Conservation (phyloP, 2,113 vertebrate genomes). For the Rostratula benghalensis region DNA sequence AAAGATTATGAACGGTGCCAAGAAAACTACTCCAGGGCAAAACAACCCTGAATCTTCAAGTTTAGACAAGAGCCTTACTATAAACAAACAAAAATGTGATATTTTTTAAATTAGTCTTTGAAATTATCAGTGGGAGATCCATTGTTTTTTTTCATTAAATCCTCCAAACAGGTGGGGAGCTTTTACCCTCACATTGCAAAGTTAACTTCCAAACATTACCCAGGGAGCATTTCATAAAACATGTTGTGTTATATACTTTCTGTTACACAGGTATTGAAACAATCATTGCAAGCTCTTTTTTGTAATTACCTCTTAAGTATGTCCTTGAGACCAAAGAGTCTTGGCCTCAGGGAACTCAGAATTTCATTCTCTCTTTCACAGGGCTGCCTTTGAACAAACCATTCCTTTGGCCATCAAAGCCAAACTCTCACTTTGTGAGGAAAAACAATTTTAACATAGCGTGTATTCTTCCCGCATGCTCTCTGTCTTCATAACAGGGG, state of each 20-base stretch:
- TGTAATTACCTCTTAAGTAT: background rate
- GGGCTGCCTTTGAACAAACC: background rate
- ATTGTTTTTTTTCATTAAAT: background rate
- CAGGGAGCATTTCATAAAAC: background rate
- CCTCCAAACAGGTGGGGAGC: constrained; percentile 10
- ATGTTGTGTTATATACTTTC: background rate
- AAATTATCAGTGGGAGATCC: constrained; percentile 57
- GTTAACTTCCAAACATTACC: background rate
- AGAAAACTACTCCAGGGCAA: constrained; percentile 63
- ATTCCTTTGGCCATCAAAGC: background rate
- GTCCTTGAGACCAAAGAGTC: background rate
- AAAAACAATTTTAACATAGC: background rate
- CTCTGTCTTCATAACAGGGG: background rate
- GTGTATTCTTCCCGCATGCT: background rate
- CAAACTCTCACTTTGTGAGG: background rate
- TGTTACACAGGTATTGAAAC: background rate
- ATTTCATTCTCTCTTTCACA: background rate
- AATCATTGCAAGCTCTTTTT: background rate
- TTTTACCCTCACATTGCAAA: constrained; percentile 21
- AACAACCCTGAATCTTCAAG: constrained; percentile 53
- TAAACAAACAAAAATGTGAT: constrained; percentile 64
- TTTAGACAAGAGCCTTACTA: constrained; percentile 57
- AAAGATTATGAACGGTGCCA: constrained; percentile 39
- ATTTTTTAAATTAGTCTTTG: constrained; percentile 61
- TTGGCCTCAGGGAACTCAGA: background rate